phyloP scores from a whole-genome alignment of 2,797 vertebrate species.

The Chelidonichthys spinosus region DNA sequence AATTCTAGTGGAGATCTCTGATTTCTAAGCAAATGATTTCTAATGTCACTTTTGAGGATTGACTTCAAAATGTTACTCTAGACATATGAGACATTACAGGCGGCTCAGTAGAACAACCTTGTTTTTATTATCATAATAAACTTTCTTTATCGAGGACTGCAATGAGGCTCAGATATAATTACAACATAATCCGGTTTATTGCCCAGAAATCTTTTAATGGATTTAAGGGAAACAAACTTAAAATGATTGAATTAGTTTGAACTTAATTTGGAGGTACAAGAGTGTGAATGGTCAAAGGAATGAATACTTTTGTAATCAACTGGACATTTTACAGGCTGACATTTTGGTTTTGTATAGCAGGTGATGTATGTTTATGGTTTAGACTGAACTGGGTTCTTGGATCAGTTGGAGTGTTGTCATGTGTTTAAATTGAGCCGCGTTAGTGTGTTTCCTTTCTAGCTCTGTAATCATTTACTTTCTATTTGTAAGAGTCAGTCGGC shows the following conservation, averaged over 20 bases:
- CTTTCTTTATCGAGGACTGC: too few relatives aligned
- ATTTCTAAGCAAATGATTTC: too few relatives aligned
- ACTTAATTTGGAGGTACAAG: not conserved
- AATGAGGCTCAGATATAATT: too few relatives aligned
- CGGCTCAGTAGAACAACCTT: too few relatives aligned
- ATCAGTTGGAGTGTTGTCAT: not conserved
- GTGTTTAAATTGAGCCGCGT: not conserved
- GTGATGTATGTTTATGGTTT: not conserved
- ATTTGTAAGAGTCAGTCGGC: not conserved
- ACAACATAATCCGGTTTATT: too few relatives aligned
- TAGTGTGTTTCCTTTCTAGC: not conserved
- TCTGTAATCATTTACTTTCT: not conserved
- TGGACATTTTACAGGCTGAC: not conserved
- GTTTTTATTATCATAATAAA: too few relatives aligned
- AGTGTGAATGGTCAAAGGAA: not conserved
- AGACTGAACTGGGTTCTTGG: not conserved
- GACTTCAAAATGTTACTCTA: too few relatives aligned
- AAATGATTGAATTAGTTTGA: not conserved
- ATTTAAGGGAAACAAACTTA: too few relatives aligned
- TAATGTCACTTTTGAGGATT: too few relatives aligned
- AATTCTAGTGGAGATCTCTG: too few relatives aligned
- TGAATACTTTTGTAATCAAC: not conserved
- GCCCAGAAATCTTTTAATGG: too few relatives aligned
- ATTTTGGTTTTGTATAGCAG: not conserved
- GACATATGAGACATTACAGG: too few relatives aligned